Conservation (phyloP, 2,113 vertebrate species). For the Gymnocephalus cernua region DNA sequence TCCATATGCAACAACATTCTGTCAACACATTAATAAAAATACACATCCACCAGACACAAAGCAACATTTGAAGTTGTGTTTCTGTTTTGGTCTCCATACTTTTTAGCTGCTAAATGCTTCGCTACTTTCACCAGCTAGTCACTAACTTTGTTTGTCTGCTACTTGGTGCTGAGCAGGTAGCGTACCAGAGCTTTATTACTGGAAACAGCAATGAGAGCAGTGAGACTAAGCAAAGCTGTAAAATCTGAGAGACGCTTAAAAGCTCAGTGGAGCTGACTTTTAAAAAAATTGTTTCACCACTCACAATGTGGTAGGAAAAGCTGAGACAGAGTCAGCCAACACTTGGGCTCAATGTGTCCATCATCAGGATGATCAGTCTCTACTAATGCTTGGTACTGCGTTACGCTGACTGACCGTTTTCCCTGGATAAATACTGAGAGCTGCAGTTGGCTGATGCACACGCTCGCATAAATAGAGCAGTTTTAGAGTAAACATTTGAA, state of each 20-base stretch:
- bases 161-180: not conserved
- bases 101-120: not conserved
- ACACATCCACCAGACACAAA: no score
- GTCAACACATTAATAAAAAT: no score
- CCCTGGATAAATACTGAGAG: conserved; percentile 59
- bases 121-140: not conserved
- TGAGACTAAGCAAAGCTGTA: not conserved
- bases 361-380: conserved; percentile 66
- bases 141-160: not conserved
- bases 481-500: conserved; percentile 67
- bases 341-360: conserved; percentile 48
- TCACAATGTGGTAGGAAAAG: not conserved
- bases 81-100: no score
- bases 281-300: not conserved
- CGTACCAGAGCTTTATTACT: not conserved
- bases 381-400: conserved; percentile 55
- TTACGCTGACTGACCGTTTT: conserved; percentile 61
- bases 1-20: no score
- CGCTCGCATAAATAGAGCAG: conserved; percentile 31
- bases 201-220: not conserved
- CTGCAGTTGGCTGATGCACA: conserved; percentile 17
- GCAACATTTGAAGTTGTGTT: no score
- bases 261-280: not conserved
- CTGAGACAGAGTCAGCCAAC: conserved; percentile 21
- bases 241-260: not conserved